Base-by-base conservation (phyloP, 2,797 vertebrate species). In the Arctocebus calabarensis region DNA sequence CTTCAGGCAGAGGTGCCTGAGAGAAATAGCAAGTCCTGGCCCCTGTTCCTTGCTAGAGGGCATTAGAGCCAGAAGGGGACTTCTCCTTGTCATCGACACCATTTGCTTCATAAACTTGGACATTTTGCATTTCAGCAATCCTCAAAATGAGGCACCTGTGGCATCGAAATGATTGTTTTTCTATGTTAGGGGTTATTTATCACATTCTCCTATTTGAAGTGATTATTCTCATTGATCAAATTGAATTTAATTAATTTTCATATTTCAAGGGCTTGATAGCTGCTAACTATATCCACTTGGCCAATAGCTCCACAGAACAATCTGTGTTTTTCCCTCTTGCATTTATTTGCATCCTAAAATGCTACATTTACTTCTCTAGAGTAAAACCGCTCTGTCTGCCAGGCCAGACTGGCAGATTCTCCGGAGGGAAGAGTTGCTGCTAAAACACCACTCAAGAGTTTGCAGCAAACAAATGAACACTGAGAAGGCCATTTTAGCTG, bases 191-290 rank as follows among this genome's bases (percentile, higher is more conserved):
- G 61, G 40, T 78, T 93, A 62, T 78, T 94, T 85, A 96, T 78
- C 55, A 17, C 22, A 84, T 94, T 89, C 84, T 75, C 23, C 52
- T 77, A 66, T 91, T 68, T 91, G 84, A 97, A 91, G 71, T 68
- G 93, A 97, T 88, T 78, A 84, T 57, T 92, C 55, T 94, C 66
- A 91, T 81, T 92, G 48, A 34, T 75, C 66, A 89, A 96, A 68
- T 68, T 88, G 55, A 92, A 91, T 95, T 95, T 95, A 95, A 97
- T 95, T 95, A 94, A 94, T 95, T 97, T 94, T 94, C 92, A 52
- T 88, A 92, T 91, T 96, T 94, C 73, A 90, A 92, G 84, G 52
- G n/a, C 57, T 77, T 20, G n/a, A 95, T 71, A 73, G 66, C 83
- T 90, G 74, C 82, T 89, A 89, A 94, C 78, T 84, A 27, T 32